Conservation (phyloP, 2,113 vertebrate species). For the Oostethus manadensis region DNA sequence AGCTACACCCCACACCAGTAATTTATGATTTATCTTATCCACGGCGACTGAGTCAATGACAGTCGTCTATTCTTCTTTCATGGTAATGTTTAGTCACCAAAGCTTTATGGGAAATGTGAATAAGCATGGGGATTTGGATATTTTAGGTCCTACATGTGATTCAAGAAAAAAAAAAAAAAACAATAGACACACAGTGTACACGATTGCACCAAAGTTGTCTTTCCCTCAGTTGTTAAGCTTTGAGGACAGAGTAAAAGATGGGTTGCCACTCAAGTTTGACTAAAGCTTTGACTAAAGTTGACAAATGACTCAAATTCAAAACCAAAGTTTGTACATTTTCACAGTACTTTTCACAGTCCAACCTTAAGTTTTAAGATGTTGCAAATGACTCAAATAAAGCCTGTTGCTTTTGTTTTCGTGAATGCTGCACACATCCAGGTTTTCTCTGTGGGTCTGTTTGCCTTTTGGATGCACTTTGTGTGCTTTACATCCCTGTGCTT, state of each 20-base stretch:
- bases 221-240: slow-evolving; percentile 33
- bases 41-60: slow-evolving; percentile 23
- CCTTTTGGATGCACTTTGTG: slow-evolving; percentile 39
- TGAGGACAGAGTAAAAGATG: slow-evolving; percentile 1
- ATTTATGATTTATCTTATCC: slow-evolving; percentile 20
- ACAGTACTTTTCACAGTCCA: background rate
- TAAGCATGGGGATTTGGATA: background rate
- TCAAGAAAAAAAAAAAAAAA: slow-evolving; percentile 14
- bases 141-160: slow-evolving; percentile 4
- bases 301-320: background rate
- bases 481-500: slow-evolving; percentile 32
- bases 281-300: slow-evolving; percentile 13
- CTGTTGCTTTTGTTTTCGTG: slow-evolving; percentile 21
- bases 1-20: slow-evolving; percentile 10
- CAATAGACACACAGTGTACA: background rate
- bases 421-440: slow-evolving; percentile 27
- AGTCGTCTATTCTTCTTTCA: background rate
- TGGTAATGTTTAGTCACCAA: slow-evolving; percentile 1
- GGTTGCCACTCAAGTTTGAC: slow-evolving; percentile 25
- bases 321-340: background rate
- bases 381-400: slow-evolving; percentile 20
- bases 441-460: slow-evolving; percentile 43
- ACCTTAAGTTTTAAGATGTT: slow-evolving; percentile 8
- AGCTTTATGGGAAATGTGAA: background rate
- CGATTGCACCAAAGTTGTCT: background rate